These are phyloP conservation scores for Pterois miles DNA, from an alignment of 2,797 vertebrate species.

Conservation along the genomic window DNA sequence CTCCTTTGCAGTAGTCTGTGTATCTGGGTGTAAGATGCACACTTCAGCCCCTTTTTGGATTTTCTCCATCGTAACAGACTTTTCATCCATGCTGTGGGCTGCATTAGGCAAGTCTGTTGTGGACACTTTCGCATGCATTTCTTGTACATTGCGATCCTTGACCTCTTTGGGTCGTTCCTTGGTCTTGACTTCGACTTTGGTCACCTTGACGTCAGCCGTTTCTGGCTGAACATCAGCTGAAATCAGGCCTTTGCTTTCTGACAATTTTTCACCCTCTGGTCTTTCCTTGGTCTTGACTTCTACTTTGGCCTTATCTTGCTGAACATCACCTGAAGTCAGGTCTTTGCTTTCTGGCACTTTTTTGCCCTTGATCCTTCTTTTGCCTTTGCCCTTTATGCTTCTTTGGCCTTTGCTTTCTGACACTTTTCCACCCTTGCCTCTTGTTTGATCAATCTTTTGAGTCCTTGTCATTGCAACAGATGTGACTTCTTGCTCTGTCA, in stretches of 20 bases:
- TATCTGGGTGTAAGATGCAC: too few relatives aligned
- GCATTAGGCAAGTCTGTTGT: not conserved
- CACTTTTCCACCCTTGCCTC: not conserved
- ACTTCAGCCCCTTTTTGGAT: too few relatives aligned
- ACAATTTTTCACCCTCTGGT: not conserved
- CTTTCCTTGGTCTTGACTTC: not conserved
- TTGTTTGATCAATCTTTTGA: not conserved
- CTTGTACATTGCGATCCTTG: not conserved
- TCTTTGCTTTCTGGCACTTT: not conserved
- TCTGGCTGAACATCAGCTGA: not conserved
- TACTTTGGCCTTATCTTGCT: not conserved
- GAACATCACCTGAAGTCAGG: not conserved
- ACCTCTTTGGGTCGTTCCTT: not conserved
- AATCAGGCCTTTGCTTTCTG: not conserved
- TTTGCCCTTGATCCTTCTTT: too few relatives aligned
- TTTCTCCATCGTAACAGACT: too few relatives aligned
- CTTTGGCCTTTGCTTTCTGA: not conserved
- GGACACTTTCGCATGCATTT: not conserved
- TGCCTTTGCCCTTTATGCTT: too few relatives aligned
- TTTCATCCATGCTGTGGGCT: too few relatives aligned
- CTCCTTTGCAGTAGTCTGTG: too few relatives aligned
- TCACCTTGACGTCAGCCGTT: too few relatives aligned
- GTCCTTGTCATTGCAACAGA: too few relatives aligned
- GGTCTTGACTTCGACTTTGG: not conserved
- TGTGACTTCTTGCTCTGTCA: too few relatives aligned